A percentile compares a stretch with the other conserved stretches of the same genome.
Conservation (phyloP, 2,888 invertebrate species). For the Dioctria linearis region DNA sequence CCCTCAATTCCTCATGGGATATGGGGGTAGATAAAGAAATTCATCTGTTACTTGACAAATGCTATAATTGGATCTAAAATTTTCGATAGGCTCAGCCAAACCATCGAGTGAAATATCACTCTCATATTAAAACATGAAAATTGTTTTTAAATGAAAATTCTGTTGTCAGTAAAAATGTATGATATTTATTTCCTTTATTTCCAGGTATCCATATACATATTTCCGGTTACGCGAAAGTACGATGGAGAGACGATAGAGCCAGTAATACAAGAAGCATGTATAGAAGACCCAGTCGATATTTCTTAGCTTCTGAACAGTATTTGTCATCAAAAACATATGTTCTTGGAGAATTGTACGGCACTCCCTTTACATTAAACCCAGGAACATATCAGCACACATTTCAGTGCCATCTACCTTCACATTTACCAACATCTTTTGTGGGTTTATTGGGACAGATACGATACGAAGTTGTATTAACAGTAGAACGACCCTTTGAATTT, state of each 20-base stretch:
- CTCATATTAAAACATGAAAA: no score
- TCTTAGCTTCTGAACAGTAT: not conserved
- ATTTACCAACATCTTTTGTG: slow-evolving; percentile 82
- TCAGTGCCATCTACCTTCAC: not conserved
- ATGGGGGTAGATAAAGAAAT: not conserved
- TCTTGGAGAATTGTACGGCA: not conserved
- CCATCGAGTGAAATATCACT: no score
- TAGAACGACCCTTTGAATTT: slow-evolving; percentile 84
- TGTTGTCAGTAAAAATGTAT: not conserved
- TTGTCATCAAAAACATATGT: not conserved
- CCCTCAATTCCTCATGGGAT: no score
- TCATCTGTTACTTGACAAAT: not conserved
- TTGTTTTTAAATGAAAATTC: not conserved
- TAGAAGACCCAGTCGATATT: not conserved
- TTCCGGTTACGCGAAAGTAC: not conserved
- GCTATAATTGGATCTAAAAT: not conserved
- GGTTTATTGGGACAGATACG: slow-evolving; percentile 82
- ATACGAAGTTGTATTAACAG: slow-evolving; percentile 83
- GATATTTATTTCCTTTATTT: not conserved
- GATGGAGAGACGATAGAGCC: not conserved
- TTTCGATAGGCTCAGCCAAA: not conserved
- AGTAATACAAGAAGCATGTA: not conserved
- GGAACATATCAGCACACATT: slow-evolving; percentile 10
- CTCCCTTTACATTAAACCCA: not conserved
- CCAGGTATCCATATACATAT: not conserved